Evolutionary conservation across 2,113 vertebrate species (phyloP), one percentile per base, ranked within the genome.

Genomic region (Podiceps cristatus): DNA sequence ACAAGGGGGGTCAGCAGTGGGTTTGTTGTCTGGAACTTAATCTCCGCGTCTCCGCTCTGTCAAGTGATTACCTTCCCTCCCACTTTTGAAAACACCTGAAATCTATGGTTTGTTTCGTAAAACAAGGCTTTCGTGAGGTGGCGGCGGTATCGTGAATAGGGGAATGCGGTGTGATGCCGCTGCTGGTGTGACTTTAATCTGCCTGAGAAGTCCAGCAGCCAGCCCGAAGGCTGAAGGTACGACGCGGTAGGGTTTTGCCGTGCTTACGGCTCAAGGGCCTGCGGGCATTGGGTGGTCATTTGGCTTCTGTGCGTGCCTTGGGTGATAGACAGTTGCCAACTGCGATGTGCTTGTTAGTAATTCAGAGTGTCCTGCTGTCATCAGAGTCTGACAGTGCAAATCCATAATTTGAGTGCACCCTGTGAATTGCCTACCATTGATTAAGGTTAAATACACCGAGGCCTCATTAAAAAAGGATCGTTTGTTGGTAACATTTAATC

Each of bases 261-360:
- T 3, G 27, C 17, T 7, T 22, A 2, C 13, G 40, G 59, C 52
- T 37, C 13, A 0, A 1, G 27, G 50, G 33, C 12, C 49, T 12
- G 17, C 0, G 3, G 22, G 13, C 3, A 0, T 2, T 5, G 7
- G 12, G 29, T 5, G 15, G 10, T 7, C 13, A 0, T 10, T 8
- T 10, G 53, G 40, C 40, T 50, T 29, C 59, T 15, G 9, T 5
- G 20, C 2, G 0, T 1, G 28, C 19, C 45, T 13, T 13, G 28
- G 58, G 37, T 27, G 20, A 7, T 2, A 35, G 72, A 42, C 5
- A 0, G 44, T 13, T 83, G 44, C 62, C 49, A 24, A 0, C 75
- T 29, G 75, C 22, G 17, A 4, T 31, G 0, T 2, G 17, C 42
- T 19, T 33, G 4, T 28, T 22, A 6, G 52, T 18, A 29, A 56